Base-by-base conservation (phyloP, 1,140 invertebrate genomes). In the Nilaparvata lugens region DNA sequence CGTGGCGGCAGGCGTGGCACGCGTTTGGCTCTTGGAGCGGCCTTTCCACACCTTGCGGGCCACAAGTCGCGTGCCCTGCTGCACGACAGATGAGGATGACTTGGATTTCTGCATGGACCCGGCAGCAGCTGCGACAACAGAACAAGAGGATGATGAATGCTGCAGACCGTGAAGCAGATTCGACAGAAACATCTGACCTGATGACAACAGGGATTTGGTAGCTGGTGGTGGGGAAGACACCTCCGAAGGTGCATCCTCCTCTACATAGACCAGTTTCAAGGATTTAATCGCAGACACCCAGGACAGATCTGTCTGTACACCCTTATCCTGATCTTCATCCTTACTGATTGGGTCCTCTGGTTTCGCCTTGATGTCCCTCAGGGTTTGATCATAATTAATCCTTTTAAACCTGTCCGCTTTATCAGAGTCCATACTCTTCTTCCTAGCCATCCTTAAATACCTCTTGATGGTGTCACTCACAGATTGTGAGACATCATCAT, bases 71-170 rank as follows among this genome's bases (percentile, higher is more conserved):
- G 79, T 81, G 16, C 81, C 79, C 67, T 82, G 81, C 67, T 90
- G 88, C 69, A 91, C 86, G 69, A 92, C 88, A 74, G 85, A 89
- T 66, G 87, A 88, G 60, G 88, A 88, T 7, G 87, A 90, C 70
- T 90, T 89, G 64, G 87, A 90, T 74, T 91, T 92, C 81, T 91
- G 88, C 88, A 91, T 91, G 67, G 81, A 82, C 76, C 78, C 77
- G 68, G 66, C 69, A 3, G 31, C 31, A 62, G 67, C 66, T 65
- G 67, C 59, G 42, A 66, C 40, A 42, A 64, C 62, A 64, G 62
- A 59, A 58, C 38, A 24, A 51, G 58, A 23, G 35, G 40, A 45
- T 5, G 64, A 78, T 48, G 74, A 58, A 74, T 67, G 69, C 75
- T 79, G 61, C 74, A 79, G 51, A 65, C 80, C 79, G 64, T 84